Evolutionary conservation across 2,113 vertebrate genomes (phyloP).

Genomic region (Gallinago paraguaiae): DNA sequence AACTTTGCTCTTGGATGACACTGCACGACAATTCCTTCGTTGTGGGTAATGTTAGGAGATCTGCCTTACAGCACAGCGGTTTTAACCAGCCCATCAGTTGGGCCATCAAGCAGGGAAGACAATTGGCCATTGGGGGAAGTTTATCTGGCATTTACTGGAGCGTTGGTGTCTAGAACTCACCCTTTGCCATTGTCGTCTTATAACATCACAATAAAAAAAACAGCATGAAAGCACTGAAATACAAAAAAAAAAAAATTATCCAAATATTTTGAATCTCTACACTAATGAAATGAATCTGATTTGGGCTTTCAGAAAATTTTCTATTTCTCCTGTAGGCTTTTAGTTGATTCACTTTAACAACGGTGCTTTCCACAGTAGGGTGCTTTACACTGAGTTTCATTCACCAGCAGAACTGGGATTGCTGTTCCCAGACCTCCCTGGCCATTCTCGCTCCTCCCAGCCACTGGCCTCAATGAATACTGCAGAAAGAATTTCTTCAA

Average conservation of each 20-base stretch:
- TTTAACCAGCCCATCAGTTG: background rate
- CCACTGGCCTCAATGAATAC: background rate
- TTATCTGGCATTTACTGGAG: background rate
- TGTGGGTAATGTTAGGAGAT: background rate
- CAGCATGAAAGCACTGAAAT: background rate
- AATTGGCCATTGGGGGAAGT: background rate
- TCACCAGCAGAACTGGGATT: background rate
- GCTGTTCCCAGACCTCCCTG: background rate
- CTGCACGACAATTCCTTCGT: background rate
- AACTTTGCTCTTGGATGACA: background rate
- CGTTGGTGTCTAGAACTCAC: background rate
- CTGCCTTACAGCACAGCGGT: background rate
- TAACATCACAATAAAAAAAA: background rate
- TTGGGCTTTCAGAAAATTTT: background rate
- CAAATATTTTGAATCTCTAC: background rate
- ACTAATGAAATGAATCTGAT: background rate
- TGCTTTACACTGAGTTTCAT: background rate
- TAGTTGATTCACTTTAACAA: background rate
- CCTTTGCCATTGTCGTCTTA: background rate
- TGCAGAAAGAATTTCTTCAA: background rate
- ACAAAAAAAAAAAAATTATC: background rate
- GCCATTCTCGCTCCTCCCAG: background rate
- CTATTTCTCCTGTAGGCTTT: background rate
- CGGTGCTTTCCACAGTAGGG: rapidly evolving
- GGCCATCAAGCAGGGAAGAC: background rate